Evolutionary conservation across 1,140 invertebrate genomes (phyloP), one percentile per base, ranked within the genome.

Genomic region (Galleria mellonella): DNA sequence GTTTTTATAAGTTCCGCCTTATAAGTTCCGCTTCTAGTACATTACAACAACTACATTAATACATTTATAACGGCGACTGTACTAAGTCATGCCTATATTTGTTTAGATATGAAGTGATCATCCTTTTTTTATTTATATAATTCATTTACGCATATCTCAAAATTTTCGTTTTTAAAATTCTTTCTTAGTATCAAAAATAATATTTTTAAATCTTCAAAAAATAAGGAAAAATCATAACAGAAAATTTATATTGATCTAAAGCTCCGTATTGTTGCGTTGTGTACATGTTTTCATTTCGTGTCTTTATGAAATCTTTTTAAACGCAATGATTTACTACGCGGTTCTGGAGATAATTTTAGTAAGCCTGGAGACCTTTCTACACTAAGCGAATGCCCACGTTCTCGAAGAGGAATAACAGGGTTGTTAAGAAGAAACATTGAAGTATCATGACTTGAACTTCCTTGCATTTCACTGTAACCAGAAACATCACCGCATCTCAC

Each of bases 311-410:
- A 41, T 37, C 55, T 65, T 44, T 82, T 82, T 9, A 76, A 39
- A 9, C 74, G 64, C 9, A 82, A 59, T 0, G 77, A 82, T 60
- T 78, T 82, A 41, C 77, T 78, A 12, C 77, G 55, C 2, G 72
- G 77, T 46, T 74, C 72, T 12, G 63, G 37, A 27, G 57, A 37
- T 8, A 63, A 36, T 1, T 58, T 49, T 0, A 76, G 38, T 7
- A 78, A 40, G 0, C 61, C 58, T 2, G 72, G 54, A 10, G 61
- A 52, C 11, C 66, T 59, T 23, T 78, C 71, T 0, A 75, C 72
- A 35, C 63, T 62, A 4, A 78, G 54, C 1, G 77, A 82, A 44
- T 65, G 55, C 0, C 71, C 74, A 35, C 77, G 56, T 29, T 77
- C 71, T 5, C 77, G 65, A 1, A 53, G 0, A 59, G 63, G 28